A percentile compares a stretch with the other conserved stretches of the same genome.
Conservation (phyloP, 2,113 vertebrate species). For the Nestor notabilis region DNA sequence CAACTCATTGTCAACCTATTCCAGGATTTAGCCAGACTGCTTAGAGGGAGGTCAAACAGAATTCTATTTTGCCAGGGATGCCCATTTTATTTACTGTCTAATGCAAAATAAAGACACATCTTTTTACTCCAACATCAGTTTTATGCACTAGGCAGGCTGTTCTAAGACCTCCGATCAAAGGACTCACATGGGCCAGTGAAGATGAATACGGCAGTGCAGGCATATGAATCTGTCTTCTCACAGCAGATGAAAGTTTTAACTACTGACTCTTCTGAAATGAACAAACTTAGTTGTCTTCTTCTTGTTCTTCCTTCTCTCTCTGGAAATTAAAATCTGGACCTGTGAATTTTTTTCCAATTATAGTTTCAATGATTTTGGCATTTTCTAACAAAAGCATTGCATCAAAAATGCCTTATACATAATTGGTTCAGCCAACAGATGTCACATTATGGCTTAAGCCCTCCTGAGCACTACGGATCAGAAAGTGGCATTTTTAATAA, state of each 20-base stretch:
- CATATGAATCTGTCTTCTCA: neutral
- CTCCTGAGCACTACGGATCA: constrained; percentile 63
- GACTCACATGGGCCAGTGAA: neutral
- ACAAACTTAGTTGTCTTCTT: neutral
- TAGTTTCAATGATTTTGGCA: constrained; percentile 61
- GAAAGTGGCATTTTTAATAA: constrained; percentile 68
- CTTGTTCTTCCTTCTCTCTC: constrained; percentile 15
- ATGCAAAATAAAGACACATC: neutral
- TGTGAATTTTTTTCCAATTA: constrained; percentile 60
- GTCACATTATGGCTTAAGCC: constrained; percentile 65
- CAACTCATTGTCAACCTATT: neutral
- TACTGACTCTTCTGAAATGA: constrained; percentile 30
- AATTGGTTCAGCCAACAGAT: constrained; percentile 65
- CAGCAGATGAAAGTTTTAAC: constrained; percentile 58
- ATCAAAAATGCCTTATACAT: constrained; percentile 51
- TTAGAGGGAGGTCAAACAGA: neutral
- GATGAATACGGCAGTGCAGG: neutral
- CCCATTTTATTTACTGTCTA: neutral
- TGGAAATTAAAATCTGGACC: constrained; percentile 64
- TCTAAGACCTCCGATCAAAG: neutral
- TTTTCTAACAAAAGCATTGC: constrained; percentile 55
- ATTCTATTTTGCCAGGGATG: neutral
- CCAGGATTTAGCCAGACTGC: neutral
- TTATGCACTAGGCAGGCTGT: neutral
- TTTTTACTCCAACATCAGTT: neutral